Conservation (phyloP, 2,888 invertebrate species). For the Gandaritis pyraliata region DNA sequence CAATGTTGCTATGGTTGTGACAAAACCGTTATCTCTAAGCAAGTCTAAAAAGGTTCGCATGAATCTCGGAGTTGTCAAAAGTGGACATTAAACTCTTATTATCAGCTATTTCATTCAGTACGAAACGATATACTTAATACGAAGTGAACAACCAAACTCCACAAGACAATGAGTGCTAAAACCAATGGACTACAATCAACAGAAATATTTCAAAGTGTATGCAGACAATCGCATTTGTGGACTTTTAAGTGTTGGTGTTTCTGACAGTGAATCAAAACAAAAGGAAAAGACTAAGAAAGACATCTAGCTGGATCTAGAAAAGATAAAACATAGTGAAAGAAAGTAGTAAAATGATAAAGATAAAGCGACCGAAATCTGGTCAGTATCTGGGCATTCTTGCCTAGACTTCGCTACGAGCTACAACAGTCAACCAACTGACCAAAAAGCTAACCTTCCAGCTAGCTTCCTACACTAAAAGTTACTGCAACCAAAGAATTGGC, state of each 20-base stretch:
- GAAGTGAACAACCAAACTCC: conserved; percentile 20
- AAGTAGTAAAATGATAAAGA: conserved; percentile 14
- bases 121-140: neutral
- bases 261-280: conserved; percentile 49
- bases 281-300: conserved; percentile 7
- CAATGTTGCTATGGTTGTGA: too few relatives aligned
- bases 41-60: too few relatives aligned
- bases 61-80: too few relatives aligned
- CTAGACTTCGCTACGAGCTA: neutral
- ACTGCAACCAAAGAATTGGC: too few relatives aligned
- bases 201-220: conserved; percentile 48
- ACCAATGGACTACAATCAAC: conserved; percentile 42
- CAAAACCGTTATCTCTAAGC: too few relatives aligned
- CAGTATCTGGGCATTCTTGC: conserved; percentile 1
- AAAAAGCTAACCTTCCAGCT: neutral
- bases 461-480: too few relatives aligned
- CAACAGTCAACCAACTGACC: neutral
- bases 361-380: conserved; percentile 20
- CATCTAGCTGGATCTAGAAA: conserved; percentile 3
- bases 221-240: conserved; percentile 57
- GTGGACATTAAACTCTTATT: neutral
- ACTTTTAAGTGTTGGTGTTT: conserved; percentile 58
- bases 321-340: conserved; percentile 11
- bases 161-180: conserved; percentile 52
- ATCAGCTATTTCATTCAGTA: neutral